Conservation (phyloP, 2,113 vertebrate species). For the Ammodytes marinus region DNA sequence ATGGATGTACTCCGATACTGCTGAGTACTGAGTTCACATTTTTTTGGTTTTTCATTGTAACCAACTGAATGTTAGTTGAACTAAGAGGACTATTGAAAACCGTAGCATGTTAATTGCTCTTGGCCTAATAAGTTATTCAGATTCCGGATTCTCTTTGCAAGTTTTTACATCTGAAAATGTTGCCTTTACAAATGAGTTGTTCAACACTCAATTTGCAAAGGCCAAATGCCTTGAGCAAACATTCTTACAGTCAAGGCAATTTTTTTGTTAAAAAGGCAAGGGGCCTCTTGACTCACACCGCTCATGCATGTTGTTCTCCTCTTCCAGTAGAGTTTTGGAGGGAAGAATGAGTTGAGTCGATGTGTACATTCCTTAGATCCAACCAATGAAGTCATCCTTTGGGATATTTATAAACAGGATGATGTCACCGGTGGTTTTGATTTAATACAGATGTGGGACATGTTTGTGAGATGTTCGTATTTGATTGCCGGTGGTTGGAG, state of each 20-base stretch:
- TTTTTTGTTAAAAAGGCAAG: slow-evolving; percentile 9
- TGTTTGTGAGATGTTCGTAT: slow-evolving; percentile 25
- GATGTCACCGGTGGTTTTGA: slow-evolving; percentile 66
- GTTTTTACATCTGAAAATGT: not conserved
- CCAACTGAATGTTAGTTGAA: slow-evolving; percentile 50
- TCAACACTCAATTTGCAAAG: not conserved
- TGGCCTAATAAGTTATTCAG: not conserved
- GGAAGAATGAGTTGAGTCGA: slow-evolving; percentile 33
- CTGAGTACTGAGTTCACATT: slow-evolving; percentile 61
- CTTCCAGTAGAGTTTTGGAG: slow-evolving; percentile 29
- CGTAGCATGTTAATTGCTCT: slow-evolving; percentile 25
- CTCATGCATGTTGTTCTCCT: slow-evolving; percentile 21
- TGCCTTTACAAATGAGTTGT: not conserved
- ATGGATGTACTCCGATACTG: slow-evolving; percentile 67
- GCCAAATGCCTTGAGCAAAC: slow-evolving; percentile 3
- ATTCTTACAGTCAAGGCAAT: slow-evolving; percentile 12
- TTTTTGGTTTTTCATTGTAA: slow-evolving; percentile 64
- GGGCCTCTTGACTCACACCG: slow-evolving; percentile 13
- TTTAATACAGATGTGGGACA: slow-evolving; percentile 73
- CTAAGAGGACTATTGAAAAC: slow-evolving; percentile 7
- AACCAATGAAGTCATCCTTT: slow-evolving; percentile 67
- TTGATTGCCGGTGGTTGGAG: not conserved
- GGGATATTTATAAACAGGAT: slow-evolving; percentile 63
- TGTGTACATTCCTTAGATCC: slow-evolving; percentile 67
- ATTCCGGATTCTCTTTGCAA: not conserved